Evolutionary conservation across 2,888 invertebrate genomes (phyloP).

Genomic region (Aspidiotus destructor): DNA sequence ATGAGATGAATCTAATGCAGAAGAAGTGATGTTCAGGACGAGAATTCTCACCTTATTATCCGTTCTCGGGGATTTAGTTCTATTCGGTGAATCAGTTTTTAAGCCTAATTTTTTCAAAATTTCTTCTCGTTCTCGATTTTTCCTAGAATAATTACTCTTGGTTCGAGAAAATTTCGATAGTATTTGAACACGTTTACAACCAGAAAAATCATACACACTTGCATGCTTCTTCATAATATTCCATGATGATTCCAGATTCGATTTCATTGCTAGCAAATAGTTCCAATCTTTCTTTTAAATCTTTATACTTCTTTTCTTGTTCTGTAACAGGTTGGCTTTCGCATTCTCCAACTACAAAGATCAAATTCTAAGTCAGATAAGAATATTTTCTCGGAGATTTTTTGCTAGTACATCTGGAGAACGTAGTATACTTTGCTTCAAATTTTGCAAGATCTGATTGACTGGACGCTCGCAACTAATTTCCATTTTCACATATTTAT

Average conservation of each 20-base stretch:
- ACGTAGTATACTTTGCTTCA: constrained; percentile 16
- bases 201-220: not conserved
- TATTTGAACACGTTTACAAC: too few relatives aligned
- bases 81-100: too few relatives aligned
- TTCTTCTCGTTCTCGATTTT: constrained; percentile 17
- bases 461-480: constrained; percentile 9
- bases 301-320: constrained; percentile 17
- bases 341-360: constrained; percentile 12
- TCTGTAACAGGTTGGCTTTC: constrained; percentile 21
- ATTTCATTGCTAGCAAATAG: constrained; percentile 12
- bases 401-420: not conserved
- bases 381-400: not conserved
- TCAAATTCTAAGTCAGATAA: not conserved
- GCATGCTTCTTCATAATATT: constrained; percentile 19
- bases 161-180: too few relatives aligned
- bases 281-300: constrained; percentile 16
- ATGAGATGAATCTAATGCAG: not conserved
- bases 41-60: constrained; percentile 13
- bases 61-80: not conserved
- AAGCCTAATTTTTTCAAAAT: constrained; percentile 8
- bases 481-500: constrained; percentile 15
- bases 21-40: not conserved
- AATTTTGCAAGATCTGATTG: constrained; percentile 15
- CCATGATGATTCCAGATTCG: constrained; percentile 2
- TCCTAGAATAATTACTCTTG: not conserved